These are phyloP conservation scores for Philypnodon macrostomus DNA, from an alignment of 2,797 vertebrate genomes.

Conservation along the genomic window DNA sequence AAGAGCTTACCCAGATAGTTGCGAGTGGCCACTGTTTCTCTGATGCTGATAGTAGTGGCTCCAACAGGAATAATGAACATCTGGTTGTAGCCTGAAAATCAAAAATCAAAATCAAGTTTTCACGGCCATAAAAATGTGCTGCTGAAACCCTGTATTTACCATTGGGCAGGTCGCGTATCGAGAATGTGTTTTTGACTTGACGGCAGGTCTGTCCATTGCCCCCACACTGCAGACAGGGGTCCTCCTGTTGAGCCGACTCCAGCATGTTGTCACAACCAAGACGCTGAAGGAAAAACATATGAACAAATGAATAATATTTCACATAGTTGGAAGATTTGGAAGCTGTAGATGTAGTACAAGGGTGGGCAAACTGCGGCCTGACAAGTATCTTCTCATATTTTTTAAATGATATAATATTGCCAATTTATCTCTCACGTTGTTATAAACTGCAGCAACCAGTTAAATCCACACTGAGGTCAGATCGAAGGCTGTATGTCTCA, in stretches of 20 bases:
- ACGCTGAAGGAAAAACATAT: constrained; percentile 69
- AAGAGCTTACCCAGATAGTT: constrained; percentile 87
- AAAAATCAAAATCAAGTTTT: background rate
- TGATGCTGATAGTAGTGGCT: constrained; percentile 88
- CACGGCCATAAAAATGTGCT: no score
- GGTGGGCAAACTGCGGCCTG: no score
- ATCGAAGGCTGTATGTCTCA: no score
- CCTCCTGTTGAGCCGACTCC: constrained; percentile 87
- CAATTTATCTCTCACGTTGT: no score
- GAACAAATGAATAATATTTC: no score
- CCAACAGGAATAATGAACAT: constrained; percentile 89
- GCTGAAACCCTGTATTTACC: no score
- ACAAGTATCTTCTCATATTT: no score
- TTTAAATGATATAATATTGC: no score
- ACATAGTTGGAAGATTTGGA: no score
- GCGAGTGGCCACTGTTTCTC: constrained; percentile 84
- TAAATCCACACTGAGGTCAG: no score
- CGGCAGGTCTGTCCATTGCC: constrained; percentile 87
- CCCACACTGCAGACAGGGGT: constrained; percentile 92
- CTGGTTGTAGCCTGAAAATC: constrained; percentile 90
- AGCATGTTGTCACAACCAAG: constrained; percentile 91
- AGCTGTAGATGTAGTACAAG: no score
- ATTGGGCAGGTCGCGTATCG: constrained; percentile 75
- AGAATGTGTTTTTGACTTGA: constrained; percentile 81
- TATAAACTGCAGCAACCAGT: no score